Evolutionary conservation across 2,888 invertebrate genomes (phyloP).

Genomic region (Pristionchus japonicus): DNA sequence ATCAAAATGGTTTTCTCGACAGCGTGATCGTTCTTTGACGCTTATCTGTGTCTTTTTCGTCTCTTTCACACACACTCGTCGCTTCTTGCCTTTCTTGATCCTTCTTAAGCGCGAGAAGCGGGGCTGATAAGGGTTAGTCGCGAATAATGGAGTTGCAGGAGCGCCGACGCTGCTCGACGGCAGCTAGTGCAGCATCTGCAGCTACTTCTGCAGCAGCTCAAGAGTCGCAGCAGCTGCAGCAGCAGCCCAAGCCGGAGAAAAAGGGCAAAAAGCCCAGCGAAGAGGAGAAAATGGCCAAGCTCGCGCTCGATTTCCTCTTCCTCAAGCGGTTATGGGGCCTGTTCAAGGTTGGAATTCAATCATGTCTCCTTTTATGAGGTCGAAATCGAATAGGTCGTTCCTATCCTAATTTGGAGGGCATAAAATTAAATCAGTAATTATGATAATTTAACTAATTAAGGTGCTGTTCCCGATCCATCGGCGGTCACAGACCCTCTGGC

Average conservation of each 20-base stretch:
- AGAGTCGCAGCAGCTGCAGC: not conserved
- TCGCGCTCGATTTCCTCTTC: conserved; percentile 75
- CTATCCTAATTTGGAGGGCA: not conserved
- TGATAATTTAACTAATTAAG: conserved; percentile 43
- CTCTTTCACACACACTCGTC: not conserved
- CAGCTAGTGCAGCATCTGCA: not conserved
- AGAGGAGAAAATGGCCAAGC: conserved; percentile 61
- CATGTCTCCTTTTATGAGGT: no score
- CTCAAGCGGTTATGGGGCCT: conserved; percentile 76
- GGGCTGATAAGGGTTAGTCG: conserved; percentile 27
- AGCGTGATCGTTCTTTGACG: not conserved
- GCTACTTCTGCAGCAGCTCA: not conserved
- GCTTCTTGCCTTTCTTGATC: not conserved
- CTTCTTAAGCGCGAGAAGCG: not conserved
- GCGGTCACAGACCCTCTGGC: conserved; percentile 70
- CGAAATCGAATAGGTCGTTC: no score
- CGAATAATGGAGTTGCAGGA: conserved; percentile 7
- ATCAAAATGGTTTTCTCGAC: not conserved
- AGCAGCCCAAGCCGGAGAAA: not conserved
- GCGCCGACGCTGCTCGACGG: conserved; percentile 6
- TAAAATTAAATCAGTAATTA: not conserved
- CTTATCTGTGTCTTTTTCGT: no score
- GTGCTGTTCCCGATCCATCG: conserved; percentile 76
- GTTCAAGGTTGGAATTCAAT: conserved; percentile 49
- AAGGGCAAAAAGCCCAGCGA: not conserved